Percentiles rank a stretch among this genome's conserved stretches.
Conservation (phyloP, 2,888 invertebrate species). For the Chironomus tentans region DNA sequence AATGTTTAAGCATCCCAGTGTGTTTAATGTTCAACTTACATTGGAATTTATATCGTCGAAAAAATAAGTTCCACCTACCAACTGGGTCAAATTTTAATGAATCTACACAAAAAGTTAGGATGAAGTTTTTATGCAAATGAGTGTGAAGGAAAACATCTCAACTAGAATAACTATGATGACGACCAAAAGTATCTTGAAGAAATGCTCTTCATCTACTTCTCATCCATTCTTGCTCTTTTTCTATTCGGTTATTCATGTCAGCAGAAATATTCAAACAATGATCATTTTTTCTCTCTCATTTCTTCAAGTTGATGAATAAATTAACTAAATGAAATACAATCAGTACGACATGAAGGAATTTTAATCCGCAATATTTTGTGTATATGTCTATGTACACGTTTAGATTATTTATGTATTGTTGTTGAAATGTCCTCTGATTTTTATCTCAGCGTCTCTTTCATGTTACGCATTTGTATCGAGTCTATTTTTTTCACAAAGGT, state of each 20-base stretch:
- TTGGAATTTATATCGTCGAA: background rate
- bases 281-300: background rate
- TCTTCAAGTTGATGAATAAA: constrained; percentile 9
- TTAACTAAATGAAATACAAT: background rate
- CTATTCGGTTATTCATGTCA: background rate
- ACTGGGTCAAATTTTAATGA: constrained; percentile 6
- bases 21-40: no score
- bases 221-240: constrained; percentile 18
- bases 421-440: background rate
- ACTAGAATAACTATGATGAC: background rate
- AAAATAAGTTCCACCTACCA: background rate
- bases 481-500: background rate
- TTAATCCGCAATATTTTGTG: constrained; percentile 12
- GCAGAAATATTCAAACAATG: background rate
- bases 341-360: constrained; percentile 8
- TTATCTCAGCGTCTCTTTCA: background rate
- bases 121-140: constrained; percentile 22
- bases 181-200: background rate
- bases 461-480: no score
- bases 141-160: background rate
- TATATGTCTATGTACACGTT: background rate
- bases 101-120: background rate
- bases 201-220: background rate
- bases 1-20: background rate
- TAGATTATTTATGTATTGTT: background rate